Base-by-base conservation (phyloP, 1,140 invertebrate genomes). In the Doryteuthis pealeii region DNA sequence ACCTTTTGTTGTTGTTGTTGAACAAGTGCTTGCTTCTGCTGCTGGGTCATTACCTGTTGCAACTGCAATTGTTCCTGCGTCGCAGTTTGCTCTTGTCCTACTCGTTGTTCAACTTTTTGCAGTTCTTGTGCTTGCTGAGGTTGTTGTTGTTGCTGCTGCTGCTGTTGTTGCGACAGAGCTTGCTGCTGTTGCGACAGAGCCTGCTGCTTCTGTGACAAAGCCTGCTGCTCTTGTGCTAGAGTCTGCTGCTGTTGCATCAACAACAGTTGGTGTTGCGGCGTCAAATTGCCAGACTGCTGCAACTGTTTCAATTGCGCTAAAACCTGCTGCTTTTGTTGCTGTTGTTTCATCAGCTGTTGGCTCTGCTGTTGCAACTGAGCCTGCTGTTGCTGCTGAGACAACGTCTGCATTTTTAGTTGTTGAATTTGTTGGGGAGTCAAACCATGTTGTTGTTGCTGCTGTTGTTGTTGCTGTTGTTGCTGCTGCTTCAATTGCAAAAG, bases 291-390 rank as follows among this genome's bases (percentile, higher is more conserved):
- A 62, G 54, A 62, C 18, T 68, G 66, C 10, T 68, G 66, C 31
- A 32, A 22, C 31, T 68, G 66, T 68, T 68, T 31, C 66, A 32
- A 33, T 30, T 68, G 66, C 8, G 66, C 66, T 68, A 68, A 68
- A 30, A 28, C 30, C 22, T 68, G 66, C 32, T 68, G n/a, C 66
- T 68, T 22, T 62, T 62, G 54, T 62, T 62, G 54, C 18, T 62
- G 54, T 18, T 62, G 54, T 5, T 62, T 22, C 54, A n/a, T 22
- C 0, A n/a, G 18, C 3, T 62, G 54, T 5, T 62, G 54, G 6
- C 26, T 22, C 18, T 62, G 54, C 26, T 62, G 54, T 5, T 62
- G 54, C 26, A n/a, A 15, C 26, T 58, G 54, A 5, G 18, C 18
- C 26, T 58, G 54, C 26, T 62, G 54, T 62, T 68, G 66, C 31